Evolutionary conservation across 2,113 vertebrate genomes (phyloP), one percentile per base, ranked within the genome.

Genomic region (Oreotrochilus melanogaster): DNA sequence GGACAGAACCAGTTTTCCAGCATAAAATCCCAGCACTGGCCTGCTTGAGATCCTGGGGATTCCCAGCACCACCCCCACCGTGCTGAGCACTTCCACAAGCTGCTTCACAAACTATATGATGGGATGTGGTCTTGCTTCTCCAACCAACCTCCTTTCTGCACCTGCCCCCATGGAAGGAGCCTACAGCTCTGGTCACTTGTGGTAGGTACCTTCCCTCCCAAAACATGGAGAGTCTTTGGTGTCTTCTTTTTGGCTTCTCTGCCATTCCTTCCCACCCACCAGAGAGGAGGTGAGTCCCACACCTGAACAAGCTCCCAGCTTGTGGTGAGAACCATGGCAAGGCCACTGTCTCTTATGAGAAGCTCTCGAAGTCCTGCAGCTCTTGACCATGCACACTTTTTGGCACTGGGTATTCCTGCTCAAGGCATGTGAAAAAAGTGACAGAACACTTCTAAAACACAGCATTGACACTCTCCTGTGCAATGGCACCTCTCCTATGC

Each of bases 51-150:
- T 24, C 23, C n/a, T 76, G n/a, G 16, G 14, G 2, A 6, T 6
- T 70, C 28, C 33, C 67, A 88, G n/a, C 5, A 58, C 25, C 76
- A 51, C 1, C 19, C 2, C 0, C 28, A 30, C 1, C 6, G 11
- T 19, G 25, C 18, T 42, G 33, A 58, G 21, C 9, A 23, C 30
- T 51, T 70, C 69, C 24, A 24, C n/a, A 69, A 60, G 35, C 43
- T 56, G 37, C 17, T 42, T 67, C 24, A 45, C 10, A 62, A 70
- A 35, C 54, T n/a, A 28, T 1, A 0, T 1, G 10, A 64, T 0
- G 11, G 23, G 31, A 92, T 45, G 37, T 12, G 8, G 27, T 58
- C 53, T 74, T 48, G 23, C 11, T 22, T 87, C 21, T 53, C 48
- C 39, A 51, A 73, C 30, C 45, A 33, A 84, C 14, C 47, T 76